Conservation (phyloP, 1,140 invertebrate genomes). For the Whitmania pigra region DNA sequence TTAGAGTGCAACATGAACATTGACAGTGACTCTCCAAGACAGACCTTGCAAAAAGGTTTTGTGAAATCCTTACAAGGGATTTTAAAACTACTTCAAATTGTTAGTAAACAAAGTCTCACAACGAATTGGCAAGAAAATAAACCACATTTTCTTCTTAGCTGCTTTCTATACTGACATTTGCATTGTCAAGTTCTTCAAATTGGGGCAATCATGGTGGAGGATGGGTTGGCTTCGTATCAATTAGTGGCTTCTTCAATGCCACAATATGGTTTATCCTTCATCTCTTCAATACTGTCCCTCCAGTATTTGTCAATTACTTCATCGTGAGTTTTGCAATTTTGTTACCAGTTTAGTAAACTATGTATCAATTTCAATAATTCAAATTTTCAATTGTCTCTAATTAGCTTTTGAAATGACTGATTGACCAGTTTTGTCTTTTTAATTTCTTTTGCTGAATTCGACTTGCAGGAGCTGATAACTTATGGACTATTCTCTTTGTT, state of each 20-base stretch:
- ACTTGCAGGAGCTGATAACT: conserved; percentile 15
- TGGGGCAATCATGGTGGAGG: conserved; percentile 10
- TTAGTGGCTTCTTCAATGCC: conserved; percentile 11
- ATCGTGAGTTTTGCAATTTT: neutral
- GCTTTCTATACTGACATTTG: conserved; percentile 8
- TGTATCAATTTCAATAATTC: too few relatives aligned
- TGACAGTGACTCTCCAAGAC: neutral
- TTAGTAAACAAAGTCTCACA: neutral
- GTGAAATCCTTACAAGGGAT: neutral
- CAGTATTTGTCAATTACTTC: conserved; percentile 13
- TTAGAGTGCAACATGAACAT: too few relatives aligned
- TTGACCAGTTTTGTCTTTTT: too few relatives aligned
- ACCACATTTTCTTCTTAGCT: neutral
- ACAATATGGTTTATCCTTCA: conserved; percentile 12
- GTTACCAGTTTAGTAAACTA: too few relatives aligned
- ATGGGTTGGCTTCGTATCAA: conserved; percentile 13
- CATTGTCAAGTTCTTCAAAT: neutral
- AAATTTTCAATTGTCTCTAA: too few relatives aligned
- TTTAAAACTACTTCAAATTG: conserved; percentile 4
- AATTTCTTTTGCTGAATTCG: neutral
- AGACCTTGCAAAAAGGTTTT: neutral
- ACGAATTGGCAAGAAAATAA: neutral
- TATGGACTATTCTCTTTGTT: conserved; percentile 5
- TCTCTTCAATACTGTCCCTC: conserved; percentile 9
- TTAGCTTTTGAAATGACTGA: too few relatives aligned